phyloP scores from a whole-genome alignment of 2,113 vertebrate genomes.

The Scopus umbretta region DNA sequence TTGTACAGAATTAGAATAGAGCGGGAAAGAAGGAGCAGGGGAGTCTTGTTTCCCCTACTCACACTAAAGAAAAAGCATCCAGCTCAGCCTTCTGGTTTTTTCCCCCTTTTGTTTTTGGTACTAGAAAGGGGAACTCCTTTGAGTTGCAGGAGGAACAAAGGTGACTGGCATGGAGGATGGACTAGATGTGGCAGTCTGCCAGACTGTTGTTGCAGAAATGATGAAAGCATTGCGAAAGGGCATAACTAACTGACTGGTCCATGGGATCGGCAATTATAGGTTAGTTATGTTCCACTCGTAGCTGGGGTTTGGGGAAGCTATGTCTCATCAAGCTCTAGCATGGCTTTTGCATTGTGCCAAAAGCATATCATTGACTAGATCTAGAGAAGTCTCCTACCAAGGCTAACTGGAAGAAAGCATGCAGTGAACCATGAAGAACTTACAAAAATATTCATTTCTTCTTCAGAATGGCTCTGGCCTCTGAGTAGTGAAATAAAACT shows the following conservation, averaged over 20 bases:
- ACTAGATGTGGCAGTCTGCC: not conserved
- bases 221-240: not conserved
- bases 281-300: not conserved
- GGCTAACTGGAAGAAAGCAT: not conserved
- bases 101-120: not conserved
- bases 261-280: not conserved
- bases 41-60: not conserved
- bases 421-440: not conserved
- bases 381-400: not conserved
- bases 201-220: not conserved
- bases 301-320: not conserved
- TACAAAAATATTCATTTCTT: not conserved
- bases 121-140: not conserved
- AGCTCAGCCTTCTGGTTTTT: not conserved
- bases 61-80: not conserved
- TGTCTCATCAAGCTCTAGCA: not conserved
- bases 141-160: not conserved
- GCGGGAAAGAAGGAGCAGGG: not conserved
- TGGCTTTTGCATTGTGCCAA: not conserved
- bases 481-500: not conserved
- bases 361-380: not conserved
- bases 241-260: not conserved
- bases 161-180: not conserved
- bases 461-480: not conserved
- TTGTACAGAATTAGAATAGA: not conserved